Conservation (phyloP, 2,113 vertebrate species). For the Onychostruthus taczanowskii region DNA sequence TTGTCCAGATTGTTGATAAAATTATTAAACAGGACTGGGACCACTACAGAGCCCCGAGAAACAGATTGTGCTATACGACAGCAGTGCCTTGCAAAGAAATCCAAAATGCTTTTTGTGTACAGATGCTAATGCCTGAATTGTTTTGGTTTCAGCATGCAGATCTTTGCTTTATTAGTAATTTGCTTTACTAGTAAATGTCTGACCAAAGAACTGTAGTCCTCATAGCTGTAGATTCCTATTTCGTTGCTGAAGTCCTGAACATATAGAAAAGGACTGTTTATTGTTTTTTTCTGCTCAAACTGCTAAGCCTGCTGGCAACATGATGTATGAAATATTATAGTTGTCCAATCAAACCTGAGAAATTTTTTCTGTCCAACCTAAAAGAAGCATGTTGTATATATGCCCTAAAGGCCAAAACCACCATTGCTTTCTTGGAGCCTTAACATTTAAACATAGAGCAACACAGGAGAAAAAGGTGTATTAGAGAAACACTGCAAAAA, state of each 20-base stretch:
- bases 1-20: background rate
- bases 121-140: background rate
- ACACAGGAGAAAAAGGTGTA: background rate
- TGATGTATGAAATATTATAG: background rate
- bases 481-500: background rate
- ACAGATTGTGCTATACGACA: background rate
- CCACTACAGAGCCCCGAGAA: background rate
- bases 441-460: background rate
- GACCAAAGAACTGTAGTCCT: background rate
- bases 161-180: background rate
- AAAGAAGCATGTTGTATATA: background rate
- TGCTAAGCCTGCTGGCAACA: background rate
- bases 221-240: background rate
- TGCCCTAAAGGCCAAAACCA: background rate
- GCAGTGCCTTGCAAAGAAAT: background rate
- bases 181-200: background rate
- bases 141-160: background rate
- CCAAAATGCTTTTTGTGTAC: background rate
- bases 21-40: background rate
- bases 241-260: background rate
- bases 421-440: background rate
- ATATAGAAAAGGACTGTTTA: background rate
- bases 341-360: background rate
- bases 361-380: background rate
- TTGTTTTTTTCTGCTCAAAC: background rate